Evolutionary conservation across 2,113 vertebrate species (phyloP).

Genomic region (Rhinopomastus cyanomelas): DNA sequence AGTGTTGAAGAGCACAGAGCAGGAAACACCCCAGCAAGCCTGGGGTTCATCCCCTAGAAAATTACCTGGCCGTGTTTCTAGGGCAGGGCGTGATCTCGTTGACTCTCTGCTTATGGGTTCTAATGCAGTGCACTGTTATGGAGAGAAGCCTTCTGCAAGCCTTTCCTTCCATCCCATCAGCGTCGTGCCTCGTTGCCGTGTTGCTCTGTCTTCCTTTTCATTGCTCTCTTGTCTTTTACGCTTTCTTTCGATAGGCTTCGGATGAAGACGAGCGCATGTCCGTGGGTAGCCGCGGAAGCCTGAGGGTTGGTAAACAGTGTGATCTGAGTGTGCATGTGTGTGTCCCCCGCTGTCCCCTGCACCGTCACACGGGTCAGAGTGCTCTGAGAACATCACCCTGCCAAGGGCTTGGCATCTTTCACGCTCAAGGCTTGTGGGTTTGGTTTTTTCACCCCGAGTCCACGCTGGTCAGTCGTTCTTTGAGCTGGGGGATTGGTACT

Average conservation of each 20-base stretch:
- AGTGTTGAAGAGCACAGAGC: background rate
- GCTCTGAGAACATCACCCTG: background rate
- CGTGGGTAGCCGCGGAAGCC: constrained; percentile 87
- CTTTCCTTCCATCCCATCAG: background rate
- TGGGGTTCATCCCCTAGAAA: background rate
- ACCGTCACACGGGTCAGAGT: background rate
- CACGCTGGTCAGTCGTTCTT: background rate
- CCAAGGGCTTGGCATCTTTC: background rate
- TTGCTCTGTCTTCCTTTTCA: constrained; percentile 24
- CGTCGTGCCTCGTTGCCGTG: background rate
- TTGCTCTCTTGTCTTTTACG: constrained; percentile 33
- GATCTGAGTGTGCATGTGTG: background rate
- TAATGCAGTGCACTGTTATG: background rate
- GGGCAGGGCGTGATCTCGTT: background rate
- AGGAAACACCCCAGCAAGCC: background rate
- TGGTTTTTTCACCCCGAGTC: background rate
- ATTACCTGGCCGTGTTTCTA: background rate
- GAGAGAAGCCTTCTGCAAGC: background rate
- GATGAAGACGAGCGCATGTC: constrained; percentile 93
- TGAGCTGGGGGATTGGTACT: background rate
- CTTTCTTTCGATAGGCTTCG: constrained; percentile 81
- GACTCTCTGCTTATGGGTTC: background rate
- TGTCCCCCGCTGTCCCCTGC: background rate
- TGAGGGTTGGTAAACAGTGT: constrained; percentile 85
- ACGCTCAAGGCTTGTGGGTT: background rate